Percentiles rank a stretch among this genome's conserved stretches.
Conservation (phyloP, 1,140 invertebrate species). For the Yoshiicerus persimilis region DNA sequence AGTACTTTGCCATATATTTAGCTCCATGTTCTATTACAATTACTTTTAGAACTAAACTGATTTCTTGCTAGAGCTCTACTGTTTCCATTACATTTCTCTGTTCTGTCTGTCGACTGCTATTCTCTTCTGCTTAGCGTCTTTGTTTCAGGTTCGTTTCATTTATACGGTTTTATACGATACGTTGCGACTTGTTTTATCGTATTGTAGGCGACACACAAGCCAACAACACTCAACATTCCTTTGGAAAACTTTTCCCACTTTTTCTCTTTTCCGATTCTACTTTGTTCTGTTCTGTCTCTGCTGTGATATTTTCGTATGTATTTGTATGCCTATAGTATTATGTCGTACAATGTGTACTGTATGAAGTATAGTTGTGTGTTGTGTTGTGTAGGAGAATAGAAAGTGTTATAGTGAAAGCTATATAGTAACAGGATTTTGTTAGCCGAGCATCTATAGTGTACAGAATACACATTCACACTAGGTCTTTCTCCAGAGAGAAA, state of each 20-base stretch:
- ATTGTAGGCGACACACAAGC: conserved; percentile 17
- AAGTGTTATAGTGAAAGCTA: too few relatives aligned
- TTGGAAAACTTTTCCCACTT: conserved; percentile 9
- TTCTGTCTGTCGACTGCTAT: neutral
- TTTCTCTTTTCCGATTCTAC: neutral
- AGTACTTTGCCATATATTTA: neutral
- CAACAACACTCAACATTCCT: conserved; percentile 10
- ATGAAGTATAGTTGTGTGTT: neutral
- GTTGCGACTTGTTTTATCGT: neutral
- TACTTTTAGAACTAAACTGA: conserved; percentile 20
- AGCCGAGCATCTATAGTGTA: too few relatives aligned
- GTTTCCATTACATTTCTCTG: neutral
- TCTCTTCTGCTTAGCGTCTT: neutral
- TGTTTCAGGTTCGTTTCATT: conserved; percentile 19
- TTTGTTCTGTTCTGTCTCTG: neutral
- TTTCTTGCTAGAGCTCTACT: neutral
- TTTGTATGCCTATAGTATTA: too few relatives aligned
- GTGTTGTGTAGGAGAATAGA: too few relatives aligned
- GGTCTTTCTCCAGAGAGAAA: too few relatives aligned
- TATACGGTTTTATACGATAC: neutral
- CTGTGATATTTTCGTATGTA: too few relatives aligned
- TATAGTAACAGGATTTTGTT: too few relatives aligned
- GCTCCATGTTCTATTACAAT: neutral
- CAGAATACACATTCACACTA: too few relatives aligned
- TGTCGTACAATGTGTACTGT: too few relatives aligned